Evolutionary conservation across 2,113 vertebrate genomes (phyloP).

Genomic region (Nesoenas mayeri): DNA sequence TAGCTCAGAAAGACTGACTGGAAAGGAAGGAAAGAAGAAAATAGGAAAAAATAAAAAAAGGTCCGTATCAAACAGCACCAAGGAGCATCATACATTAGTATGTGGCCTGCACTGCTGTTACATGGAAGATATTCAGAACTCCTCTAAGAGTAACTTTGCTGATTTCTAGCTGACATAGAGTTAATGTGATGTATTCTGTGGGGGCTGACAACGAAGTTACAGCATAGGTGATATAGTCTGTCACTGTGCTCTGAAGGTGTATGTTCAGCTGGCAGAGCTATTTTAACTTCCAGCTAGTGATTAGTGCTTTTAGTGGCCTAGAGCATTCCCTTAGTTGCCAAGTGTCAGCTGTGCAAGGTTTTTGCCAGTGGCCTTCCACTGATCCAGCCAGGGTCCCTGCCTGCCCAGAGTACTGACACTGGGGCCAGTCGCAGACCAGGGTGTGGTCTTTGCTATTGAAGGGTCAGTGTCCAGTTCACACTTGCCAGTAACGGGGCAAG

Average conservation of each 20-base stretch:
- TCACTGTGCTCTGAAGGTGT: not conserved
- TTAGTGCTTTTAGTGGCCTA: not conserved
- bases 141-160: not conserved
- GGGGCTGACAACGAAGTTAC: not conserved
- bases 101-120: not conserved
- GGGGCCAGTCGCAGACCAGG: accelerated
- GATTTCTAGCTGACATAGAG: not conserved
- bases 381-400: not conserved
- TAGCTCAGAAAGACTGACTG: not conserved
- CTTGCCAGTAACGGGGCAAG: accelerated
- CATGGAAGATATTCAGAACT: not conserved
- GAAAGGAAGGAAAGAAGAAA: not conserved
- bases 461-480: too few species aligned
- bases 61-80: not conserved
- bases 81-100: not conserved
- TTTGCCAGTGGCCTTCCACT: not conserved
- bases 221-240: accelerated
- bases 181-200: not conserved
- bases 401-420: not conserved
- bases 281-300: not conserved
- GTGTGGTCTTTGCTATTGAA: not conserved
- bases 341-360: not conserved
- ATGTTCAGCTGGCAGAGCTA: not conserved
- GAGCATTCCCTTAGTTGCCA: accelerated
- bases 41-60: not conserved